Evolutionary conservation across 2,113 vertebrate species (phyloP).

Genomic region (Tor tambroides): DNA sequence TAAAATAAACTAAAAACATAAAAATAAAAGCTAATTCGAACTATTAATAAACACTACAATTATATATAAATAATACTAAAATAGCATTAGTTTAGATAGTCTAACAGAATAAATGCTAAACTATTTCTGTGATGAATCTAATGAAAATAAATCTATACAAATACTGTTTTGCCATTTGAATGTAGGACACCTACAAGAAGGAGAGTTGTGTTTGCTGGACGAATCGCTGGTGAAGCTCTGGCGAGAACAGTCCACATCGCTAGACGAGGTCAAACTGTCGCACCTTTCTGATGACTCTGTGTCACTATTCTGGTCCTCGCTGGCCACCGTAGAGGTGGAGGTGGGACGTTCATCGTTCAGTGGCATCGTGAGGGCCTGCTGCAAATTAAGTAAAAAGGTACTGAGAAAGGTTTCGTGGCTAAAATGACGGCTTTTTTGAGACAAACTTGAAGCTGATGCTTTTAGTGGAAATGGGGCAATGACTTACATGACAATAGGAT

Average conservation of each 20-base stretch:
- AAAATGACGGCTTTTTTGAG: not conserved
- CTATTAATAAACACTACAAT: not conserved
- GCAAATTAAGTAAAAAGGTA: slow-evolving; percentile 12
- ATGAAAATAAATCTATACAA: not conserved
- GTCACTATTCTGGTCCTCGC: slow-evolving; percentile 84
- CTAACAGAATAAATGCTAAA: not conserved
- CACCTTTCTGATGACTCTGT: slow-evolving; percentile 81
- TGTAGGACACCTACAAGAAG: slow-evolving; percentile 81
- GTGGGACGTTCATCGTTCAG: slow-evolving; percentile 79
- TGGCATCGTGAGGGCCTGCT: slow-evolving; percentile 81
- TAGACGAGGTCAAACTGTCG: slow-evolving; percentile 82
- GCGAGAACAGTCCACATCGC: slow-evolving; percentile 83
- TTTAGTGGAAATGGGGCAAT: not conserved
- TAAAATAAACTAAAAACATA: not conserved
- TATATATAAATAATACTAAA: not conserved
- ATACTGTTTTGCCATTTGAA: not conserved
- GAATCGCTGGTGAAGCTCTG: slow-evolving; percentile 88
- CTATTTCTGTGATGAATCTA: not conserved
- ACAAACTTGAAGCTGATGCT: not conserved
- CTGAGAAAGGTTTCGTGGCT: not conserved
- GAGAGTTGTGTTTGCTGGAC: slow-evolving; percentile 90
- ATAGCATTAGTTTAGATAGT: not conserved
- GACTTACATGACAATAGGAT: not conserved
- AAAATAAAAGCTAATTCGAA: not conserved
- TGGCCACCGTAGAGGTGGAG: slow-evolving; percentile 67